Evolutionary conservation across 2,888 invertebrate genomes (phyloP), one percentile per base, ranked within the genome.

Genomic region (Agonum fuliginosum): DNA sequence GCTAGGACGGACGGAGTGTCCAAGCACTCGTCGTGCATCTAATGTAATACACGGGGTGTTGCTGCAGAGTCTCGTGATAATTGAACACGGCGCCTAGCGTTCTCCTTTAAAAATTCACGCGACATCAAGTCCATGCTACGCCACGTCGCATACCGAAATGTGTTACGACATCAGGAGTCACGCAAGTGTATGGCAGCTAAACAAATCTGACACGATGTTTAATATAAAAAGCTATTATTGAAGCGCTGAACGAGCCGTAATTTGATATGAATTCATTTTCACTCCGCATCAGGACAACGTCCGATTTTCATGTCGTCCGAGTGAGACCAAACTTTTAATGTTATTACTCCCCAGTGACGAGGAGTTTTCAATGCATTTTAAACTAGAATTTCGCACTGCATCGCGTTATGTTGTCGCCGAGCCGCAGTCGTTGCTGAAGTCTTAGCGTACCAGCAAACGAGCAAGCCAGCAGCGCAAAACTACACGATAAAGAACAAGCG

Each of bases 181-280:
- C 54, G 54, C 54, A 43, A 69, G 43, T 27, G 14, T 27, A 14
- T 46, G 27, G 14, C 70, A 70, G 27, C 70, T 43, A 48, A 70
- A 48, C 27, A 48, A 73, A 58, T 54, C 34, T 37, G 20, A 73
- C 54, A 37, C 37, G 58, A 58, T 72, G 41, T 58, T 73, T 54
- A 34, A 58, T 73, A 73, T 58, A 51, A 73, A 73, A 73, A 34
- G 73, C 19, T 58, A 58, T 58, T 73, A 73, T 73, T 73, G 73
- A 37, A 73, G 58, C 30, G 34, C 58, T 54, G 58, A 58, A 73
- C 58, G 58, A 34, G 34, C 41, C 37, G 58, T 73, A 73, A 73
- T 73, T 54, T 73, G 58, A 73, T 73, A 73, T 73, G 58, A 73
- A 73, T 73, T 73, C 73, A 58, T 73, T 73, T 73, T 54, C 37